Base-by-base conservation (phyloP, 2,888 invertebrate genomes). In the Marasmarcha lunaedactyla region DNA sequence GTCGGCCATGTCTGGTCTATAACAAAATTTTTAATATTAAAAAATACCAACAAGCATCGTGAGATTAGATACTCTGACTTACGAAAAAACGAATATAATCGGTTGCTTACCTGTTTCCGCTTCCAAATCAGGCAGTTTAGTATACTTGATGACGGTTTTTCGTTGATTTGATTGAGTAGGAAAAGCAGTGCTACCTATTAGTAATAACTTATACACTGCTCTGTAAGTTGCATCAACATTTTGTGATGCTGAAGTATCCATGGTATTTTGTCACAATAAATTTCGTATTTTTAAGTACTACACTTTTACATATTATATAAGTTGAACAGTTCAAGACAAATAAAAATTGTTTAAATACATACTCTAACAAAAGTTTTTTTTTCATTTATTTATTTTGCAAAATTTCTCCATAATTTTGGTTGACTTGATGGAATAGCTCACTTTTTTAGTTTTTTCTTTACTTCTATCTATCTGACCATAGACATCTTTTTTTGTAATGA, bases 231-330 rank as follows among this genome's bases (percentile, higher is more conserved):
- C 52, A 57, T 64, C 56, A 44, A 55, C 51, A 59, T 59, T 63
- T 44, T 54, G 52, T 44, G 69, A 66, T 59, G 68, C 63, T 54
- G 71, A 60, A 62, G 71, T 67, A 70, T 77, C 77, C 79, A 79
- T 81, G 64, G 53, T 68, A 48, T 15, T 68, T 49, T 15, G 37
- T 46, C 47, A 37, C 42, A 40, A 20, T 5, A 20, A 20, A 20
- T 5, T 20, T 20, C 20, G 20, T 5, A 5, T 40, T 43, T 39
- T 46, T 38, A 40, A 36, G 11, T 38, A 13, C 12, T 15, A 20
- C 15, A 35, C 26, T 27, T 25, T 20, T 20, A 27, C 39, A 30
- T 13, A 15, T 13, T 36, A 7, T 30, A n/a, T 12, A 13, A 11
- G 11, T 14, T 27, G 12, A 12, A 33, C 7, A 14, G 15, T 13